These are phyloP conservation scores for Magallana angulata DNA, from an alignment of 1,140 invertebrate species.

Conservation along the genomic window DNA sequence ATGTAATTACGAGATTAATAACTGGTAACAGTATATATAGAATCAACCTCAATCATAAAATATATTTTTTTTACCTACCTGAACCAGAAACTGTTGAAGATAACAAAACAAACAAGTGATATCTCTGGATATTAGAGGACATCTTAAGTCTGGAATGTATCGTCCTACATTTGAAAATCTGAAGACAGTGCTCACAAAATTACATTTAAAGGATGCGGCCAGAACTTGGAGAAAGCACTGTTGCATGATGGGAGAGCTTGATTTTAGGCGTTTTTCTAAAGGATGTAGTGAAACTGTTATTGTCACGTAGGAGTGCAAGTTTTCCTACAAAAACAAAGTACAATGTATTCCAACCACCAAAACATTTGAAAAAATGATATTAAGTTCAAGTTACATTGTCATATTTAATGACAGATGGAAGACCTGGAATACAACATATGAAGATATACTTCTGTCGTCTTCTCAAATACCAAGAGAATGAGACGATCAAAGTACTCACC, in stretches of 20 bases:
- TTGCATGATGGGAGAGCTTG: background rate
- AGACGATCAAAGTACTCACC: too few relatives aligned
- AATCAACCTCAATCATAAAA: background rate
- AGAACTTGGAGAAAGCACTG: constrained; percentile 32
- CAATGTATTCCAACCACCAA: too few relatives aligned
- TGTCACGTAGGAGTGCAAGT: background rate
- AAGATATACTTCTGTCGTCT: too few relatives aligned
- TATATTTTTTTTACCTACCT: constrained; percentile 34
- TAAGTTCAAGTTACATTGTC: too few relatives aligned
- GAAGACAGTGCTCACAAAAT: constrained; percentile 41
- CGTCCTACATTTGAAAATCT: constrained; percentile 22
- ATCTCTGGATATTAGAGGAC: constrained; percentile 47
- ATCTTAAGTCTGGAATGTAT: constrained; percentile 21
- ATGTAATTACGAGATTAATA: background rate
- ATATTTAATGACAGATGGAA: too few relatives aligned
- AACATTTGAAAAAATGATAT: too few relatives aligned
- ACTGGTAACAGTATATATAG: too few relatives aligned
- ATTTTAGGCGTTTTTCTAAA: background rate
- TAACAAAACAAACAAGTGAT: constrained; percentile 42
- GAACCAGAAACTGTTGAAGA: constrained; percentile 45
- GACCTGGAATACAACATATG: too few relatives aligned
- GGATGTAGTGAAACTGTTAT: background rate
- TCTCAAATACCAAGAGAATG: too few relatives aligned
- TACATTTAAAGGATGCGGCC: constrained; percentile 18
- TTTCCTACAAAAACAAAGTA: background rate